These are phyloP conservation scores for Phalacrocorax pelagicus DNA, from an alignment of 2,113 vertebrate species.

Conservation along the genomic window DNA sequence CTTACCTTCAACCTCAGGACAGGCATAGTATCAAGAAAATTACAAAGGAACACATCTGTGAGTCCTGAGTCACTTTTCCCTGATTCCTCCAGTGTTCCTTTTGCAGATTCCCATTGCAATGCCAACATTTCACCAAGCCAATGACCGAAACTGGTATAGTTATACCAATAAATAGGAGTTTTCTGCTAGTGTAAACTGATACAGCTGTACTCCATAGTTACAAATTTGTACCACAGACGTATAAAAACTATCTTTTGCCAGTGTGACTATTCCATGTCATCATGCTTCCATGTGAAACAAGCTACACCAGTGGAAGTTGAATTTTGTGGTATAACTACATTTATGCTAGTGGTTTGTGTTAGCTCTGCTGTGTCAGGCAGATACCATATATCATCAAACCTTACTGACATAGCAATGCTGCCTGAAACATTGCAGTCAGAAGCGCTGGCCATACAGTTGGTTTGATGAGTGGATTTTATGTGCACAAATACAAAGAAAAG, in stretches of 20 bases:
- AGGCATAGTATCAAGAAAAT: neutral
- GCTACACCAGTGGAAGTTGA: neutral
- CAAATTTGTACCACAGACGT: neutral
- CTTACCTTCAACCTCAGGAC: neutral
- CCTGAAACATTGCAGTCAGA: neutral
- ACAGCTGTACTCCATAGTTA: neutral
- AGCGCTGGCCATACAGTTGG: neutral
- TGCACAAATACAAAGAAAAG: neutral
- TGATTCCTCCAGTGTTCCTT: neutral
- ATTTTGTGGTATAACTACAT: neutral
- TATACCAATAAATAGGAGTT: neutral
- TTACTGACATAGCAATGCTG: neutral
- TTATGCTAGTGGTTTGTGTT: neutral
- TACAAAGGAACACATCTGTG: neutral
- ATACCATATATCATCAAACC: neutral
- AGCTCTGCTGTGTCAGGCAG: neutral
- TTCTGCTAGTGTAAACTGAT: neutral
- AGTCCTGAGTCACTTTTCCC: neutral
- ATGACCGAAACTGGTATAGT: neutral
- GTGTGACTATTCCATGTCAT: neutral
- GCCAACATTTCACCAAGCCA: too few species aligned
- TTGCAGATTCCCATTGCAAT: neutral
- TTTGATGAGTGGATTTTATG: neutral
- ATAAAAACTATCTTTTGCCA: neutral
- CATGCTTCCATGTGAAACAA: neutral